Conservation (phyloP, 2,888 invertebrate species). For the Lissonota sp. region DNA sequence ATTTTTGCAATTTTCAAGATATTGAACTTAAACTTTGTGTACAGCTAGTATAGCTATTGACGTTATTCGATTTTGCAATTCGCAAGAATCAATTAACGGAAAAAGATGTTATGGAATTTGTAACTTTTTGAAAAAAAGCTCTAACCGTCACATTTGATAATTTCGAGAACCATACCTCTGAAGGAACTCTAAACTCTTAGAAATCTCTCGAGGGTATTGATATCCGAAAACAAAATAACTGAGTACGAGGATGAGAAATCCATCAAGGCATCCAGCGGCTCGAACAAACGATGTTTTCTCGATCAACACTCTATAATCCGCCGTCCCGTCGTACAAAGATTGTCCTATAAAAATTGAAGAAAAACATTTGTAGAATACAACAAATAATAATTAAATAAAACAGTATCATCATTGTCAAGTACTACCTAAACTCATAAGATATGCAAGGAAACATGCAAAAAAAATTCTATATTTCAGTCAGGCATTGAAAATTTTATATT, state of each 20-base stretch:
- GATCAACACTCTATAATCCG: neutral
- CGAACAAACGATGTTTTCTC: slow-evolving; percentile 4
- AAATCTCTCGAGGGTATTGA: slow-evolving; percentile 12
- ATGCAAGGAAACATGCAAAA: neutral
- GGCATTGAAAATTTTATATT: neutral
- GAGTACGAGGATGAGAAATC: slow-evolving; percentile 23
- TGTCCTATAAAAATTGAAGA: neutral
- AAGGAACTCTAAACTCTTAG: slow-evolving; percentile 10
- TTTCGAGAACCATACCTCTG: slow-evolving; percentile 7
- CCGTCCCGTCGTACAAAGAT: slow-evolving; percentile 10
- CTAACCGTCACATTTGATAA: too few relatives aligned
- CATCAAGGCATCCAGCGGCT: slow-evolving; percentile 6
- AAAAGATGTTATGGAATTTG: too few relatives aligned
- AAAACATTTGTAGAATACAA: too few relatives aligned
- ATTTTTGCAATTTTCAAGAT: too few relatives aligned
- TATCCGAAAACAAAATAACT: slow-evolving; percentile 23
- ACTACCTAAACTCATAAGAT: neutral
- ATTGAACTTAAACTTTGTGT: too few relatives aligned
- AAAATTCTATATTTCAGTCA: neutral
- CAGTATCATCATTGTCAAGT: too few relatives aligned
- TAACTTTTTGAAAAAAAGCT: too few relatives aligned
- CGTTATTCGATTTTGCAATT: too few relatives aligned
- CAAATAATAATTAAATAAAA: too few relatives aligned
- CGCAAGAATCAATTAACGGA: too few relatives aligned
- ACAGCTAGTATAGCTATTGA: too few relatives aligned